phyloP scores from a whole-genome alignment of 2,797 vertebrate genomes.

The Oreortyx pictus region DNA sequence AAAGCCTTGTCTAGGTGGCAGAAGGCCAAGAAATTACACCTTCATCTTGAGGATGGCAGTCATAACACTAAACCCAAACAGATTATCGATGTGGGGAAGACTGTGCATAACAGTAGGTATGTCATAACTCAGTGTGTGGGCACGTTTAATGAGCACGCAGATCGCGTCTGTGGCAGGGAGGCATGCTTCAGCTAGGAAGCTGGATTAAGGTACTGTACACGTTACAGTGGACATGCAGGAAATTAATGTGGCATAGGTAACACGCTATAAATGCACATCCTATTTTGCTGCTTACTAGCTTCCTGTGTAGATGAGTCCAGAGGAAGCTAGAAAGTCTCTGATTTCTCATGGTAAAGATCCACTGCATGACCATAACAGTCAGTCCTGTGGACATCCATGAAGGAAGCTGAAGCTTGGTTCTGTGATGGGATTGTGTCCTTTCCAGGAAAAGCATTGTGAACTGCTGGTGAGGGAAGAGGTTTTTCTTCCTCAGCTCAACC shows the following conservation, averaged over 20 bases:
- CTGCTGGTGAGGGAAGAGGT: background rate
- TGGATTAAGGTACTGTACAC: background rate
- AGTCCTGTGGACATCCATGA: background rate
- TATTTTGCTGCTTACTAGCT: slow-evolving; percentile 9
- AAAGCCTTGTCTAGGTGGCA: slow-evolving; percentile 43
- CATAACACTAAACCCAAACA: background rate
- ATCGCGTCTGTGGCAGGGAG: background rate
- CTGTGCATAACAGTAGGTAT: background rate
- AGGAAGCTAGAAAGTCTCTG: background rate
- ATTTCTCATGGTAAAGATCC: background rate
- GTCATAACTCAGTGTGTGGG: slow-evolving; percentile 21
- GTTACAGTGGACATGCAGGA: background rate
- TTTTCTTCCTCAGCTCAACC: background rate
- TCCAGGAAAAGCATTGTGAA: background rate
- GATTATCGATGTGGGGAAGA: background rate
- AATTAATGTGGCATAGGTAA: background rate
- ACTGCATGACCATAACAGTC: background rate
- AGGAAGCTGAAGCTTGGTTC: slow-evolving; percentile 17
- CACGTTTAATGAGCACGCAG: background rate
- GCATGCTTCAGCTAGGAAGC: background rate
- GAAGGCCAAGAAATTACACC: slow-evolving; percentile 54
- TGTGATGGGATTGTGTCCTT: slow-evolving; percentile 30
- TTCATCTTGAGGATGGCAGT: slow-evolving; percentile 16
- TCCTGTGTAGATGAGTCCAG: background rate
- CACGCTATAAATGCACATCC: background rate